phyloP scores from a whole-genome alignment of 2,888 invertebrate genomes.

The Lomographa bimaculata region DNA sequence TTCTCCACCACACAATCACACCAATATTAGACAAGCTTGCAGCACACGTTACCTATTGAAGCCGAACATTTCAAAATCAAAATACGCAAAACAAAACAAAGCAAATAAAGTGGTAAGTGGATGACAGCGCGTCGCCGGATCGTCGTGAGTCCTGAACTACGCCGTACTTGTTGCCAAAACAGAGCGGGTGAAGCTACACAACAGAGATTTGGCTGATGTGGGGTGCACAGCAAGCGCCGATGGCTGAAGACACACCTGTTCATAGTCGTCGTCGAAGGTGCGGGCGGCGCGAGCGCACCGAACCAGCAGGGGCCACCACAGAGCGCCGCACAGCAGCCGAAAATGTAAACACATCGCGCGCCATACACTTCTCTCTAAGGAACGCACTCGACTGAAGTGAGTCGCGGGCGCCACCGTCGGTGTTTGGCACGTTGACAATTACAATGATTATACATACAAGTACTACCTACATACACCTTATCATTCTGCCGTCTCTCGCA shows the following conservation, averaged over 20 bases:
- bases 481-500: conserved; percentile 65
- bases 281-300: conserved; percentile 71
- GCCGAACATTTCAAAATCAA: conserved; percentile 54
- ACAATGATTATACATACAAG: conserved; percentile 32
- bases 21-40: conserved; percentile 60
- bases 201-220: conserved; percentile 51
- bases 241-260: conserved; percentile 67
- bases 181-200: conserved; percentile 66
- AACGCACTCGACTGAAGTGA: conserved; percentile 78
- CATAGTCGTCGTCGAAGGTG: conserved; percentile 77
- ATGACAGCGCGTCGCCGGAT: conserved; percentile 61
- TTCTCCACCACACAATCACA: conserved; percentile 50
- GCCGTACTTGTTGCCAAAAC: conserved; percentile 58
- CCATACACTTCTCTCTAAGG: conserved; percentile 81
- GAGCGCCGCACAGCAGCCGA: conserved; percentile 78
- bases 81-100: conserved; percentile 57
- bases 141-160: conserved; percentile 45
- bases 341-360: conserved; percentile 80
- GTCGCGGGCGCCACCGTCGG: conserved; percentile 65
- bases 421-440: conserved; percentile 78
- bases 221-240: conserved; percentile 63
- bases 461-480: conserved; percentile 54
- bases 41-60: conserved; percentile 65
- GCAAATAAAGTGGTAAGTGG: conserved; percentile 69
- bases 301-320: conserved; percentile 78